Conservation (phyloP, 2,797 vertebrate genomes). For the Myotis planiceps region DNA sequence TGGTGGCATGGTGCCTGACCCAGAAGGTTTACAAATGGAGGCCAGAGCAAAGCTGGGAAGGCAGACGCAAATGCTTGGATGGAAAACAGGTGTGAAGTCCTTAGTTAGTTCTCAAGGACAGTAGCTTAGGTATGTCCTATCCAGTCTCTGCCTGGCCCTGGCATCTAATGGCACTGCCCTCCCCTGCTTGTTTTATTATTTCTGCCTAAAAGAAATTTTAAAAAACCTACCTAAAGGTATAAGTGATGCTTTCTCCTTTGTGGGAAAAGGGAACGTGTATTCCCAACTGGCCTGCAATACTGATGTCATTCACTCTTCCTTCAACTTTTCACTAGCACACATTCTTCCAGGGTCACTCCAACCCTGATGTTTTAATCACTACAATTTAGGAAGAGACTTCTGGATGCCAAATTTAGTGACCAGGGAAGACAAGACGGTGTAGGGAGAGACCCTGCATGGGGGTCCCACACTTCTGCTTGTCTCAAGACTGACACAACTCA, state of each 20-base stretch:
- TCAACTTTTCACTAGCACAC: background rate
- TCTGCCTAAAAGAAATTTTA: background rate
- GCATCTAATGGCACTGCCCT: background rate
- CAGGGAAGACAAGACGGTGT: background rate
- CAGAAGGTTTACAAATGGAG: background rate
- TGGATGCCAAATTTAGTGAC: background rate
- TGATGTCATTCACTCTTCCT: background rate
- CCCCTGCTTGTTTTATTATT: background rate
- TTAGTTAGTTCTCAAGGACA: background rate
- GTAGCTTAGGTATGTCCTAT: background rate
- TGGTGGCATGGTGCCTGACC: background rate
- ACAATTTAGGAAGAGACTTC: background rate
- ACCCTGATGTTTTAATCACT: background rate
- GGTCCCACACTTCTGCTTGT: accelerated
- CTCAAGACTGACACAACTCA: background rate
- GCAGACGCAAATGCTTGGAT: background rate
- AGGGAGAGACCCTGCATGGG: background rate
- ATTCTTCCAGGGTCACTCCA: background rate
- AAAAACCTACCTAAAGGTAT: background rate
- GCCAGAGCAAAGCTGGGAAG: background rate
- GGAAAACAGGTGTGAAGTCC: background rate
- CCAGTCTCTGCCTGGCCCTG: background rate
- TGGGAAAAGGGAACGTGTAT: background rate
- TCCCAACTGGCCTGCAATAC: no score
- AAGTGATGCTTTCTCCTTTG: background rate